These are phyloP conservation scores for Dysdera silvatica DNA, from an alignment of 1,140 invertebrate genomes.

Conservation along the genomic window DNA sequence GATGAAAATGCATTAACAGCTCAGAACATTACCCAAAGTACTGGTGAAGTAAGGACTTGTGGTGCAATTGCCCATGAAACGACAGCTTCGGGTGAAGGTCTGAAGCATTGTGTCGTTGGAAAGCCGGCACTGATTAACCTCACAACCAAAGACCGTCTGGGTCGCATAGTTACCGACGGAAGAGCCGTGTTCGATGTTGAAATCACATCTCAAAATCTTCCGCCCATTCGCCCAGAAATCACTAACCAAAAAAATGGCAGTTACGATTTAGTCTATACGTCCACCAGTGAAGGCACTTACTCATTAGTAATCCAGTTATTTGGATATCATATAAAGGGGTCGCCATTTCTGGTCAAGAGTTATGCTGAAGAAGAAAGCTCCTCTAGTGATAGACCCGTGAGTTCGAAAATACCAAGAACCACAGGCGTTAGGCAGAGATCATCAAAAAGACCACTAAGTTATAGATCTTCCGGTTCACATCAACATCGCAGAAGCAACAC, in stretches of 20 bases:
- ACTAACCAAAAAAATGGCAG: conserved; percentile 46
- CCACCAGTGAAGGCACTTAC: conserved; percentile 43
- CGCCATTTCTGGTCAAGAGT: conserved; percentile 41
- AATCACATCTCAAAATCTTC: conserved; percentile 22
- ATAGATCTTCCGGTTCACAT: conserved; percentile 42
- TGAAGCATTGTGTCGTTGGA: conserved; percentile 40
- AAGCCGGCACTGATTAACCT: conserved; percentile 40
- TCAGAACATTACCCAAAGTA: conserved; percentile 40
- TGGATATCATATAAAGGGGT: conserved; percentile 47
- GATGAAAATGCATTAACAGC: conserved; percentile 38
- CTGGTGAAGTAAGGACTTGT: conserved; percentile 44
- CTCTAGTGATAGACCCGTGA: conserved; percentile 31
- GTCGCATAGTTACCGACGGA: conserved; percentile 41
- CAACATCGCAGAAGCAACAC: conserved; percentile 44
- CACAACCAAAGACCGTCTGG: conserved; percentile 43
- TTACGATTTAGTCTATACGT: conserved; percentile 46
- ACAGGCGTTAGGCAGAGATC: conserved; percentile 37
- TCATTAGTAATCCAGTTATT: conserved; percentile 44
- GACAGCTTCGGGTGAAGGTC: conserved; percentile 44
- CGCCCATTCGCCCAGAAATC: conserved; percentile 37
- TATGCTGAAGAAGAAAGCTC: conserved; percentile 25
- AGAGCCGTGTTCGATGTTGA: conserved; percentile 26
- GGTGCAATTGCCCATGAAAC: conserved; percentile 46
- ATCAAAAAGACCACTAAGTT: conserved; percentile 43
- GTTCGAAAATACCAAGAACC: conserved; percentile 30